Evolutionary conservation across 1,140 invertebrate genomes (phyloP).

Genomic region (Chymomyza costata): DNA sequence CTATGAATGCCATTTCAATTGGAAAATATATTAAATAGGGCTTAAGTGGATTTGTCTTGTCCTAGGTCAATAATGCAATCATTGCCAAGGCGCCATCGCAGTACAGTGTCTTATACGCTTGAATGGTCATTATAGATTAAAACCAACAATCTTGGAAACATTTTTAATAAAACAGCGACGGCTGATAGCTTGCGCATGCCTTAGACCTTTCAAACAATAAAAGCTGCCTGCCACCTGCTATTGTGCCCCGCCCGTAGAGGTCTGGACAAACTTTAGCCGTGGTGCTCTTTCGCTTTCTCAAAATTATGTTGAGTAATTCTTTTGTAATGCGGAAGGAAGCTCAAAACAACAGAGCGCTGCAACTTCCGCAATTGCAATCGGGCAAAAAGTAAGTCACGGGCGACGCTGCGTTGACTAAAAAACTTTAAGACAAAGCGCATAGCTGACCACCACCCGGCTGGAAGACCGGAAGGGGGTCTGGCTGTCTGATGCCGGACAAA

Average conservation of each 20-base stretch:
- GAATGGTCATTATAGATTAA: too few species aligned
- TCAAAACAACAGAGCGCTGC: conserved; percentile 52
- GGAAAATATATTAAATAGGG: too few species aligned
- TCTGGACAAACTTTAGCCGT: conserved; percentile 45
- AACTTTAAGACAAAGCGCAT: conserved; percentile 60
- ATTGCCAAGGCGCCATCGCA: too few species aligned
- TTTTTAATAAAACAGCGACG: conserved; percentile 6
- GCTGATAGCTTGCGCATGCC: background rate
- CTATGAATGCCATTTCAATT: too few species aligned
- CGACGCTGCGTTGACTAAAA: too few species aligned
- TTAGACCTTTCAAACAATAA: background rate
- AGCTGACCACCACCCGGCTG: conserved; percentile 45
- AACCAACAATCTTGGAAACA: background rate
- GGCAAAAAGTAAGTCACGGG: background rate
- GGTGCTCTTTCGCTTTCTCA: conserved; percentile 1
- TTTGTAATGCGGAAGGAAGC: conserved; percentile 69
- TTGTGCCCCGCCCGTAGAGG: too few species aligned
- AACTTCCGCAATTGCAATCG: conserved; percentile 32
- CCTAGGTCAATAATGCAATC: too few species aligned
- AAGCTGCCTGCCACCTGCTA: background rate
- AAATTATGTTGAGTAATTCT: conserved; percentile 69
- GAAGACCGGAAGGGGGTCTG: background rate
- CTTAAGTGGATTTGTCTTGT: too few species aligned
- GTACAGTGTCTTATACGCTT: too few species aligned
- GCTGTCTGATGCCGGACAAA: too few species aligned